phyloP scores from a whole-genome alignment of 2,113 vertebrate species.

The Bombycilla garrulus region DNA sequence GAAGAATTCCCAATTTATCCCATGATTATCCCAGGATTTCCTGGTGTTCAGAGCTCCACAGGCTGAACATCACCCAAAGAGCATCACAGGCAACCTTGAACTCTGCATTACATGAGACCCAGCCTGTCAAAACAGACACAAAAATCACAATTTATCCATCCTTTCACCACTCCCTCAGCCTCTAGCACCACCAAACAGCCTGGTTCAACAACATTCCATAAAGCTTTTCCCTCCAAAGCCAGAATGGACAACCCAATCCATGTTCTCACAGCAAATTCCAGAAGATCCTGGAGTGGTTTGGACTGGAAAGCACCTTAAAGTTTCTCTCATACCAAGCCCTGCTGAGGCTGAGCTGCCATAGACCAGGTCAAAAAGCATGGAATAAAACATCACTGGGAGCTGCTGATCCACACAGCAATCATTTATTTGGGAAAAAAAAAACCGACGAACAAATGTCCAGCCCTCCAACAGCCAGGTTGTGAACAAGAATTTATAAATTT shows the following conservation, averaged over 20 bases:
- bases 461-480: not conserved
- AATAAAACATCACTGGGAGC: not conserved
- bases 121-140: not conserved
- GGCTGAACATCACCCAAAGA: not conserved
- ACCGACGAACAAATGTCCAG: rapidly evolving
- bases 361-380: rapidly evolving
- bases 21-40: not conserved
- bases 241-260: not conserved
- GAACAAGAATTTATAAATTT: not conserved
- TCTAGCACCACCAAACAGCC: not conserved
- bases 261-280: not conserved
- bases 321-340: not conserved
- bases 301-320: not conserved
- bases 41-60: not conserved
- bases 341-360: not conserved
- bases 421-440: not conserved
- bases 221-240: not conserved
- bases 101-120: rapidly evolving
- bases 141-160: not conserved
- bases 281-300: not conserved
- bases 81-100: not conserved
- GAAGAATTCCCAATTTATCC: not conserved
- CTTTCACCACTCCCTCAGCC: not conserved
- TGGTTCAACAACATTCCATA: not conserved
- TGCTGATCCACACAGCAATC: not conserved